Evolutionary conservation across 2,888 invertebrate genomes (phyloP).

Genomic region (Drosophila melanosoma): DNA sequence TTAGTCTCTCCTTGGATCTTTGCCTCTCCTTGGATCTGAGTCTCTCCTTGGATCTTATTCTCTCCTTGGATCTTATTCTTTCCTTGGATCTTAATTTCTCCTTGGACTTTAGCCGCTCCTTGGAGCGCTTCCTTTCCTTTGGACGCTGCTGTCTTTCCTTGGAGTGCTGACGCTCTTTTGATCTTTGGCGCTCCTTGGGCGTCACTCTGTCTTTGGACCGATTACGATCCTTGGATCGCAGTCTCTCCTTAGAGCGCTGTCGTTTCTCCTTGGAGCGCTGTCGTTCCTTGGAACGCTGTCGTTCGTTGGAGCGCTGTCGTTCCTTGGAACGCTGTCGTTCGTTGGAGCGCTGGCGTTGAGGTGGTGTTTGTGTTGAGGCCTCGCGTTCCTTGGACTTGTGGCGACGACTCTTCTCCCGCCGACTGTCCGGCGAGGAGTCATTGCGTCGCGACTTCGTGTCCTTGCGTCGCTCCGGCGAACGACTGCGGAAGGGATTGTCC

Average conservation of each 20-base stretch:
- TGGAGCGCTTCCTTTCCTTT: slow-evolving; percentile 33
- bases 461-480: slow-evolving; percentile 76
- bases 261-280: slow-evolving; percentile 39
- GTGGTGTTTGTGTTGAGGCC: slow-evolving; percentile 18
- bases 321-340: slow-evolving; percentile 41
- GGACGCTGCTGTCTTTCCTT: slow-evolving; percentile 23
- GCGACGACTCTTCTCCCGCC: slow-evolving; percentile 33
- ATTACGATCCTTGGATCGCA: slow-evolving; percentile 33
- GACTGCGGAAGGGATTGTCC: slow-evolving; percentile 77
- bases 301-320: slow-evolving; percentile 35
- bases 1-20: slow-evolving; percentile 6
- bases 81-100: slow-evolving; percentile 38
- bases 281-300: slow-evolving; percentile 30
- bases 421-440: slow-evolving; percentile 63
- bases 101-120: slow-evolving; percentile 39
- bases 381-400: slow-evolving; percentile 34
- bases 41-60: slow-evolving; percentile 31
- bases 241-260: slow-evolving; percentile 47
- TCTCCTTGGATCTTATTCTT: slow-evolving; percentile 24
- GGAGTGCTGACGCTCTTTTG: slow-evolving; percentile 47
- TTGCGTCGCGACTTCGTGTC: slow-evolving; percentile 53
- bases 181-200: slow-evolving; percentile 43
- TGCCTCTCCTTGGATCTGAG: slow-evolving; percentile 13
- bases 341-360: slow-evolving; percentile 29
- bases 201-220: slow-evolving; percentile 30